Conservation (phyloP, 2,113 vertebrate genomes). For the Mormyrus lacerda region DNA sequence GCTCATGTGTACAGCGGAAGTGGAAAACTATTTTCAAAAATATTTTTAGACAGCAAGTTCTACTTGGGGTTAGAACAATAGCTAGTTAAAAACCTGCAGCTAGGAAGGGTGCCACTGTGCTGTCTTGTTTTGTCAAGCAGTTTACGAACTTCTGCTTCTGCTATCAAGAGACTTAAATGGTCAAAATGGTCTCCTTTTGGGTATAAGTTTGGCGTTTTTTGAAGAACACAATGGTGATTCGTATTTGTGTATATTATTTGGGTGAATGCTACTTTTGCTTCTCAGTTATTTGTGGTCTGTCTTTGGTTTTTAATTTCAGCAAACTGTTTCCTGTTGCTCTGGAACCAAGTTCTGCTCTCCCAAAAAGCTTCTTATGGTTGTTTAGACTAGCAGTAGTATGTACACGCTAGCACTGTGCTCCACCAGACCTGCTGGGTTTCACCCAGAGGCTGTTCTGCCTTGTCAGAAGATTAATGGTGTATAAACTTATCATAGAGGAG, state of each 20-base stretch:
- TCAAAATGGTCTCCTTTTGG: neutral
- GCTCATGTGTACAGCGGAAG: neutral
- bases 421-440: constrained; percentile 19
- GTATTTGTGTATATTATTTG: constrained; percentile 21
- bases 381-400: constrained; percentile 31
- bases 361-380: constrained; percentile 15
- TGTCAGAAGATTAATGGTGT: constrained; percentile 35
- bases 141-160: neutral
- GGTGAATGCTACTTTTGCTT: neutral
- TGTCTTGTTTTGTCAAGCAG: neutral
- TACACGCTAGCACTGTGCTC: constrained; percentile 17
- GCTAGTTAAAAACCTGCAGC: neutral
- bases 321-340: constrained; percentile 2
- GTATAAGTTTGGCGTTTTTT: neutral
- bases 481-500: constrained; percentile 34
- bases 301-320: constrained; percentile 8
- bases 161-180: neutral
- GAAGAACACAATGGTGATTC: neutral
- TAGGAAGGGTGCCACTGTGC: neutral
- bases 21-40: constrained; percentile 10
- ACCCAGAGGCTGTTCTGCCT: constrained; percentile 21
- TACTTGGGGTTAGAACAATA: neutral
- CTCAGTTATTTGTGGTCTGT: constrained; percentile 28
- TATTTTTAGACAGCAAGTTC: neutral
- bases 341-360: constrained; percentile 19